Base-by-base conservation (phyloP, 1,140 invertebrate species). In the Psilanteris sp. region DNA sequence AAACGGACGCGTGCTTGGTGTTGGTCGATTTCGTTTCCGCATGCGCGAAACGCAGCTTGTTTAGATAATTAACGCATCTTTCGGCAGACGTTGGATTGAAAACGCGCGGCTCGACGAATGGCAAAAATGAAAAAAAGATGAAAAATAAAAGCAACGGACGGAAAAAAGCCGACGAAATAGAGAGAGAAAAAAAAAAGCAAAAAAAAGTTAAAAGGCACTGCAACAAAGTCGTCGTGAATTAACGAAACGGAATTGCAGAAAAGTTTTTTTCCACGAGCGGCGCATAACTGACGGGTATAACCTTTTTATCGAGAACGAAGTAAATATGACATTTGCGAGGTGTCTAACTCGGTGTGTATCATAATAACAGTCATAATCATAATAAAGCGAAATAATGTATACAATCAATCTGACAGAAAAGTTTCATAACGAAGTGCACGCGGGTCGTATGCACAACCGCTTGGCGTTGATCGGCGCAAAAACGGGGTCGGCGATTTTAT, bases 311-410 rank as follows among this genome's bases (percentile, higher is more conserved):
- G 44, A 13, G 34, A 29, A 52, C 22, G 29, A 46, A 71, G 54
- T 54, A 59, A 71, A 71, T 61, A 54, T 61, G 66, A 71, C 66
- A 71, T 71, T 71, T 61, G 66, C 54, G 22, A 54, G 37, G 44
- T 50, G 37, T 37, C 52, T 67, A 43, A 57, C 50, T 34, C 43
- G 9, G 22, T 26, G 26, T 50, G 52, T 32, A 71, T 71, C 44
- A 71, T 61, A 71, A 61, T 52, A 70, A 70, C 16, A 59, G 10
- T 20, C 15, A 54, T 34, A 71, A 71, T 61, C 37, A 61, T 50
- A 59, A 59, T 52, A 70, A 59, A 20, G 29, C 9, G 1, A 32
- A 59, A 34, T 57, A 68, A 68, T 41, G 34, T 68, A 50, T 36
- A 68, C 52, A 57, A 68, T 68, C 64, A 68, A 68, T 68, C 64